A percentile compares a stretch with the other conserved stretches of the same genome.
These are phyloP conservation scores for Drosophila rufa DNA, from an alignment of 1,140 invertebrate species.

Conservation along the genomic window DNA sequence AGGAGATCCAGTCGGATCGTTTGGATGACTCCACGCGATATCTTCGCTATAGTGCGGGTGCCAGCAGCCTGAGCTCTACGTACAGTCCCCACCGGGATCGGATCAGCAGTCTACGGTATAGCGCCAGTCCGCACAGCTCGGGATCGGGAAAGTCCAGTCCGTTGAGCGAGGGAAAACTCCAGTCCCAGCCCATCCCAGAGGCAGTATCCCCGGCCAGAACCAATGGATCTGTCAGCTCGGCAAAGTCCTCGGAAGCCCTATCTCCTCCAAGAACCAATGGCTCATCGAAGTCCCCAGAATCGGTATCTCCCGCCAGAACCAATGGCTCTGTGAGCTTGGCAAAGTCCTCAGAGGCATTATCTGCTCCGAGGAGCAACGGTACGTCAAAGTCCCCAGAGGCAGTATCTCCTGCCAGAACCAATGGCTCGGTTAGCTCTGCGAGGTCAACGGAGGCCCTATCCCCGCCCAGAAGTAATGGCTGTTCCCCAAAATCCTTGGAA, in stretches of 20 bases:
- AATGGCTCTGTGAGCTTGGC: constrained; percentile 24
- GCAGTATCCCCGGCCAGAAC: constrained; percentile 65
- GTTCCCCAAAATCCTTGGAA: constrained; percentile 1
- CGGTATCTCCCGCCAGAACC: not conserved
- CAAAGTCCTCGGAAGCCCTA: constrained; percentile 9
- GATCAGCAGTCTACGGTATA: constrained; percentile 82
- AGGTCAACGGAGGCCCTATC: constrained; percentile 60
- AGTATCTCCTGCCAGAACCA: constrained; percentile 12
- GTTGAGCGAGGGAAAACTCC: constrained; percentile 10
- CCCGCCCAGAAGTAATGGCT: constrained; percentile 50
- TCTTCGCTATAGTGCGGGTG: constrained; percentile 86
- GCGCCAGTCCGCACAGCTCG: constrained; percentile 57
- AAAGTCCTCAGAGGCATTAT: constrained; percentile 55
- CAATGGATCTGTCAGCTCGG: constrained; percentile 24
- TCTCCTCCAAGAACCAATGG: constrained; percentile 6
- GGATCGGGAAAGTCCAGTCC: constrained; percentile 28
- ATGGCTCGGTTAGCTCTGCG: constrained; percentile 17
- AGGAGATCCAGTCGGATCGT: constrained; percentile 89
- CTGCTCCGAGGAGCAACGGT: constrained; percentile 56
- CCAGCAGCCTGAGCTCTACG: constrained; percentile 87
- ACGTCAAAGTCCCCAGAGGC: constrained; percentile 12
- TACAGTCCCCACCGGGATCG: constrained; percentile 89
- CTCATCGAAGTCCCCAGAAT: too few relatives aligned
- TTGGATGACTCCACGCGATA: constrained; percentile 88
- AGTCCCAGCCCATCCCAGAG: constrained; percentile 37